Conservation (phyloP, 1,140 invertebrate genomes). For the Tetragnatha versicolor region DNA sequence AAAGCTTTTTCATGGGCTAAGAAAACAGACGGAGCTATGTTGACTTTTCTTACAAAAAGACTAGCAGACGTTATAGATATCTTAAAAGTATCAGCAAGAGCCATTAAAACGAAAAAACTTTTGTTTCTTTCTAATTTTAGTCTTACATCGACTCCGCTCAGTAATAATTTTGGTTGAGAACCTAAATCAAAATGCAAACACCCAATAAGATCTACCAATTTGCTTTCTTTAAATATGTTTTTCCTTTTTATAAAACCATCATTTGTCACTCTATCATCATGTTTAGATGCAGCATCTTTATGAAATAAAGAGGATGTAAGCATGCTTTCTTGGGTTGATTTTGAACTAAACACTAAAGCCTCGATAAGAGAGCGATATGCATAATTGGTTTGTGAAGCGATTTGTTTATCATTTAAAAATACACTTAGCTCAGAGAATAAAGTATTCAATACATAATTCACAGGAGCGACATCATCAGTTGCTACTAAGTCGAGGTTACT, state of each 20-base stretch:
- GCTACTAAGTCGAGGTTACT: neutral
- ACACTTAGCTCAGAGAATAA: constrained; percentile 10
- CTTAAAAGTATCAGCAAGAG: neutral
- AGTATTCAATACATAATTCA: constrained; percentile 32
- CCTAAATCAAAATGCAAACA: constrained; percentile 10
- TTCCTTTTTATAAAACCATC: neutral
- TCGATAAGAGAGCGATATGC: neutral
- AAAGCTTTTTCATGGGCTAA: neutral
- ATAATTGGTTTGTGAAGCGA: constrained; percentile 11
- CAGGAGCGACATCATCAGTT: neutral
- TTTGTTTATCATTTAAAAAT: constrained; percentile 15
- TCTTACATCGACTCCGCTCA: neutral
- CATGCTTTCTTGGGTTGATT: constrained; percentile 3
- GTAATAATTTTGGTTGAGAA: neutral
- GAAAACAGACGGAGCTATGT: neutral
- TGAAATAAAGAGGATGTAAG: constrained; percentile 4
- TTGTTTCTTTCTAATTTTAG: constrained; percentile 15
- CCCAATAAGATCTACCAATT: neutral
- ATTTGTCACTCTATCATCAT: neutral
- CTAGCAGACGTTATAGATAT: neutral
- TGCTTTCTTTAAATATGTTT: neutral
- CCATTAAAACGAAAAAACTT: neutral
- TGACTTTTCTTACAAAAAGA: constrained; percentile 19
- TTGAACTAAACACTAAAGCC: constrained; percentile 4
- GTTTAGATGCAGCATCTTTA: neutral